A percentile compares a stretch with the other conserved stretches of the same genome.
phyloP scores from a whole-genome alignment of 2,113 vertebrate genomes.

The Manacus vitellinus region DNA sequence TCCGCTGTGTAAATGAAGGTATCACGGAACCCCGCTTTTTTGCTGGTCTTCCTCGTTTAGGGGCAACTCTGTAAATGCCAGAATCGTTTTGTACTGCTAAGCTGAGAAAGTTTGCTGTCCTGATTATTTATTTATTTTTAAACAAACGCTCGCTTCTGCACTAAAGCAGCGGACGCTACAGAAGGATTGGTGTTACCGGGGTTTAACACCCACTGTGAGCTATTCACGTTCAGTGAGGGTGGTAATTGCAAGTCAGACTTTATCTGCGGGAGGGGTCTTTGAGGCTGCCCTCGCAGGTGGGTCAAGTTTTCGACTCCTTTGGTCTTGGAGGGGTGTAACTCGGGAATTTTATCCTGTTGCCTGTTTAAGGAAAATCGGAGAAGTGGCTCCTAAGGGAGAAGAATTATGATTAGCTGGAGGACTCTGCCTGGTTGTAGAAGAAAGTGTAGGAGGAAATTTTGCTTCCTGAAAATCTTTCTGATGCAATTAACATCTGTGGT shows the following conservation, averaged over 20 bases:
- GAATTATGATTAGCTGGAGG: neutral
- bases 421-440: neutral
- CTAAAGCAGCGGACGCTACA: neutral
- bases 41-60: too few species aligned
- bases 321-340: neutral
- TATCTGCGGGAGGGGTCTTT: neutral
- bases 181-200: neutral
- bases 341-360: neutral
- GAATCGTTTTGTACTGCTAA: neutral
- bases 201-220: neutral
- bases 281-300: neutral
- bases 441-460: neutral
- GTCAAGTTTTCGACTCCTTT: neutral
- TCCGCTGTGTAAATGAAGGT: rapidly evolving
- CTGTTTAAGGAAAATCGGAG: neutral
- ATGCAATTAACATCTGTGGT: neutral
- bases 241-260: neutral
- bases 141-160: neutral
- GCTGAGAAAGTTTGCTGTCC: neutral
- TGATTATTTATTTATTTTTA: neutral
- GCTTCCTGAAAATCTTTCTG: neutral
- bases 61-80: neutral
- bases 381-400: neutral
- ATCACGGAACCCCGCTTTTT: neutral
- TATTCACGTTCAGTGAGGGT: neutral